Conservation (phyloP, 2,113 vertebrate genomes). For the Catharus minimus region DNA sequence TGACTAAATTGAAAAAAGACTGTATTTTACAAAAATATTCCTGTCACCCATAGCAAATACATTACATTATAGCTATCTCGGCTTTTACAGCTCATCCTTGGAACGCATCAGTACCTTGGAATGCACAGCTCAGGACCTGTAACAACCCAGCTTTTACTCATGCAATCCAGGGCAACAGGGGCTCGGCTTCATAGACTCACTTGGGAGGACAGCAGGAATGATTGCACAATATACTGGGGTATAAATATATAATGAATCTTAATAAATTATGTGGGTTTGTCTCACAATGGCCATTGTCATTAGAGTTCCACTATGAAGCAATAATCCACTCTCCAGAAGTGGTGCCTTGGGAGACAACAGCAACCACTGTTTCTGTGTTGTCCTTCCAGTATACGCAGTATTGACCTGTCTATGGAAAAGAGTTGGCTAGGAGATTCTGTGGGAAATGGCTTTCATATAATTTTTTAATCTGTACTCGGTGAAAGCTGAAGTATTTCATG, state of each 20-base stretch:
- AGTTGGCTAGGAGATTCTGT: not conserved
- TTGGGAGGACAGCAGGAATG: not conserved
- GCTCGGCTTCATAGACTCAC: not conserved
- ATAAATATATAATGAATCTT: not conserved
- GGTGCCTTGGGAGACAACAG: not conserved
- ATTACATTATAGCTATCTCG: accelerated
- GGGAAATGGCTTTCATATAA: not conserved
- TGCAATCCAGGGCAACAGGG: not conserved
- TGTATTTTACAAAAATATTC: not conserved
- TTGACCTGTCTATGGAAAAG: not conserved
- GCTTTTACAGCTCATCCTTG: not conserved
- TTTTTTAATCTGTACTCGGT: not conserved
- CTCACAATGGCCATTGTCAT: not conserved
- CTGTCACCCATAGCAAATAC: not conserved
- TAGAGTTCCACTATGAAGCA: not conserved
- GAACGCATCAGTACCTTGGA: not conserved
- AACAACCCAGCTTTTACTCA: not conserved
- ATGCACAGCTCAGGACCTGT: not conserved
- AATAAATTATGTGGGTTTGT: not conserved
- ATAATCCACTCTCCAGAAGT: not conserved
- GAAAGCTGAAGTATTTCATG: not conserved
- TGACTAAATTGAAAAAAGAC: not conserved
- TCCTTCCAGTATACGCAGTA: not conserved
- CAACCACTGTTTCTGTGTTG: not conserved
- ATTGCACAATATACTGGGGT: not conserved